Conservation (phyloP, 2,113 vertebrate genomes). For the Apodemus speciosus region DNA sequence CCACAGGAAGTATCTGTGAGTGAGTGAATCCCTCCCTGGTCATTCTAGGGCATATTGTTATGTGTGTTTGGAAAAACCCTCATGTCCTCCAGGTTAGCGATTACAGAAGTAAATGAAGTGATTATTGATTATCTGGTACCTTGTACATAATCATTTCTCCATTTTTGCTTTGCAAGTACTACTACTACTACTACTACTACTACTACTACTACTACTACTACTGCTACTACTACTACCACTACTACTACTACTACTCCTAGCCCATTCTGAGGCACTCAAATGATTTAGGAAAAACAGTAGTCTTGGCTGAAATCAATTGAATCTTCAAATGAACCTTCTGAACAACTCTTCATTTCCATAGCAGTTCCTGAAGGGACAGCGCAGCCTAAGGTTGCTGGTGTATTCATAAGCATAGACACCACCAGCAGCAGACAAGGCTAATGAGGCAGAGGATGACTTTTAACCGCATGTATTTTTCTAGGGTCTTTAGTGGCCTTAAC, state of each 20-base stretch:
- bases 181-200: background rate
- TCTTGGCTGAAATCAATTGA: conserved; percentile 1
- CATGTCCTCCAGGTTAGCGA: background rate
- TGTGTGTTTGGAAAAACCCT: conserved; percentile 29
- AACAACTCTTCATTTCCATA: conserved; percentile 3
- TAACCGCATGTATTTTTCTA: conserved; percentile 23
- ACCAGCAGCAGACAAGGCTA: background rate
- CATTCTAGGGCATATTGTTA: background rate
- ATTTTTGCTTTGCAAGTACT: conserved; percentile 42
- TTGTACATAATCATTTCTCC: conserved; percentile 32
- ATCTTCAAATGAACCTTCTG: background rate
- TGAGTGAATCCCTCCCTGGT: background rate
- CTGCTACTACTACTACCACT: background rate
- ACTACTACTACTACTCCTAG: too few relatives aligned
- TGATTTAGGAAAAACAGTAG: conserved; percentile 22
- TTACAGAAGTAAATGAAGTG: conserved; percentile 44
- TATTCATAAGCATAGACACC: conserved; percentile 16
- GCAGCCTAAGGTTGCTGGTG: background rate
- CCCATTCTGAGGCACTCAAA: background rate
- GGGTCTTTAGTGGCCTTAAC: conserved; percentile 12
- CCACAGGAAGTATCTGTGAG: background rate
- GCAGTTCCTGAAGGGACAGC: background rate
- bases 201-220: background rate
- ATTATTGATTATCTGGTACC: background rate
- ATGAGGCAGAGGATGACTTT: conserved; percentile 21